Conservation (phyloP, 37 sponge, comb jelly and placozoan species). For the Spongilla lacustris region DNA sequence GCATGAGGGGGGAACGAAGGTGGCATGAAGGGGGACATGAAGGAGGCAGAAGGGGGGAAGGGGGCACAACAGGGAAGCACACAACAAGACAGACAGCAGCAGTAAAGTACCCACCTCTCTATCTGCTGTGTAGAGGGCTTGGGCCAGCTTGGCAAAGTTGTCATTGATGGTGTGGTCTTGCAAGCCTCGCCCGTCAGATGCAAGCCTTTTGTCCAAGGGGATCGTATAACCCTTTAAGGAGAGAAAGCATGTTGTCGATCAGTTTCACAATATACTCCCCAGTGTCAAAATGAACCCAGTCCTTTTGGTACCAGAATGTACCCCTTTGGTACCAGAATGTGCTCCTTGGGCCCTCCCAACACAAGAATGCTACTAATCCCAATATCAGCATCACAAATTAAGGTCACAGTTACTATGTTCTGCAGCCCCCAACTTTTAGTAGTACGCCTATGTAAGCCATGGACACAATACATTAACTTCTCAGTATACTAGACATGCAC, state of each 20-base stretch:
- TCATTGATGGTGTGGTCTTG: constrained; percentile 98
- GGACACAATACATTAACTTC: not conserved
- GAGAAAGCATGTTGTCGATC: not conserved
- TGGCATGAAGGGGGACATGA: not conserved
- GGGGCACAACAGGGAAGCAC: not conserved
- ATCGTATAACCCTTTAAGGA: constrained; percentile 90
- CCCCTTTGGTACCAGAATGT: too few species aligned
- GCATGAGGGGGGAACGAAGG: not conserved
- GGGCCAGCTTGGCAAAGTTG: constrained; percentile 99
- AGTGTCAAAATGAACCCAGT: too few species aligned
- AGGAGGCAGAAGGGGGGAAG: too few species aligned
- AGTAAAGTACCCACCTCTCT: constrained; percentile 75
- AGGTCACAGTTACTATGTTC: too few species aligned
- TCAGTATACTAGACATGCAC: not conserved
- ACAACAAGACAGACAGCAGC: not conserved
- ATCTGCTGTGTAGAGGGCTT: constrained; percentile 97
- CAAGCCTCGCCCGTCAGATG: constrained; percentile 96
- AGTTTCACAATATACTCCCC: too few species aligned
- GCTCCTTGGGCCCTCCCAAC: too few species aligned
- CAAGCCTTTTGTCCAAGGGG: constrained; percentile 97
- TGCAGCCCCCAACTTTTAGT: too few species aligned
- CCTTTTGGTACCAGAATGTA: too few species aligned
- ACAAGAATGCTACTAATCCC: too few species aligned
- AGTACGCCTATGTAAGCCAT: not conserved
- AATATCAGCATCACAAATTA: too few species aligned